These are phyloP conservation scores for Hedya salicella DNA, from an alignment of 2,888 invertebrate genomes.

Conservation along the genomic window DNA sequence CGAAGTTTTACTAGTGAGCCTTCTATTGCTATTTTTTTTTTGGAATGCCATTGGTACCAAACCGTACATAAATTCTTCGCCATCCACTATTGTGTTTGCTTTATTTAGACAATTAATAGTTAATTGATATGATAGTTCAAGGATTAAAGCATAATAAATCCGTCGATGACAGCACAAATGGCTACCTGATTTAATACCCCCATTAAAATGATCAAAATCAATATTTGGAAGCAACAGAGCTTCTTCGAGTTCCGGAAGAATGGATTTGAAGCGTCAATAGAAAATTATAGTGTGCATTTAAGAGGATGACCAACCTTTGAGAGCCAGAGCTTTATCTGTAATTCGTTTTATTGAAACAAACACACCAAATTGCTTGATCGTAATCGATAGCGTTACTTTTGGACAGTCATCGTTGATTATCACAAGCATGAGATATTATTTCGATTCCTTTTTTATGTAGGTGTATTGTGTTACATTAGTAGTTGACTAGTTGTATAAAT, in stretches of 20 bases:
- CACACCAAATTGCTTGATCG: constrained; percentile 36
- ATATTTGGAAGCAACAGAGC: constrained; percentile 44
- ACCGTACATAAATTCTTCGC: not conserved
- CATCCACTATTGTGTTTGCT: not conserved
- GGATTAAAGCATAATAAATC: constrained; percentile 12
- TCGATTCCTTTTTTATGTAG: constrained; percentile 15
- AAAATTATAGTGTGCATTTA: constrained; percentile 31
- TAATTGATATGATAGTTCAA: constrained; percentile 1
- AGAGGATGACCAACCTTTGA: constrained; percentile 33
- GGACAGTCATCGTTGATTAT: constrained; percentile 25
- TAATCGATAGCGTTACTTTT: constrained; percentile 31
- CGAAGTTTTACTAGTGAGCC: not conserved
- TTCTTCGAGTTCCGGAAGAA: constrained; percentile 56
- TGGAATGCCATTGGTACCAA: not conserved
- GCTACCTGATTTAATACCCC: constrained; percentile 14
- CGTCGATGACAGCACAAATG: not conserved
- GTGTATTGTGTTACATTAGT: not conserved
- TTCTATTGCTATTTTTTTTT: not conserved
- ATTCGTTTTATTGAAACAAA: constrained; percentile 48
- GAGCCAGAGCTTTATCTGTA: constrained; percentile 25
- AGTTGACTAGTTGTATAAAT: not conserved
- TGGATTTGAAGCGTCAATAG: constrained; percentile 46
- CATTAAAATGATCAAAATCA: constrained; percentile 27
- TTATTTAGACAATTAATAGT: not conserved
- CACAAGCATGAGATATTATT: constrained; percentile 14